These are phyloP conservation scores for Charanyca ferruginea DNA, from an alignment of 2,888 invertebrate species.

Conservation along the genomic window DNA sequence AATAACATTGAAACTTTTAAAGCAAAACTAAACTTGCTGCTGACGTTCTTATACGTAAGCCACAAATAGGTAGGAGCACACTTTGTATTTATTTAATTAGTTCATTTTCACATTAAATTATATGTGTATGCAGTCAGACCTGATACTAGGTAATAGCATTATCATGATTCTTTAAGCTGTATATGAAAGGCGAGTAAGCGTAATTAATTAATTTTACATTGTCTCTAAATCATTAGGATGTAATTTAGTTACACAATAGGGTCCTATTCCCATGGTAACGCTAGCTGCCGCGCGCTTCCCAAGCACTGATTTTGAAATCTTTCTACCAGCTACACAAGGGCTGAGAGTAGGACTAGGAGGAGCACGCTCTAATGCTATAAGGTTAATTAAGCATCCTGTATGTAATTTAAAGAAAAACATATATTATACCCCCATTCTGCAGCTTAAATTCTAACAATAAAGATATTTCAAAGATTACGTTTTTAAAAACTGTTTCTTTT, in stretches of 20 bases:
- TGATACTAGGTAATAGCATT: constrained; percentile 4
- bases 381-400: not conserved
- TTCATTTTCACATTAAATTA: not conserved
- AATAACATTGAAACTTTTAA: constrained; percentile 31
- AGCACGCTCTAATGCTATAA: too few relatives aligned
- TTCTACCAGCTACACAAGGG: not conserved
- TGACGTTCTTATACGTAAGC: not conserved
- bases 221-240: too few relatives aligned
- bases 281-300: not conserved
- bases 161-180: not conserved
- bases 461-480: too few relatives aligned
- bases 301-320: not conserved
- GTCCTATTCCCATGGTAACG: not conserved
- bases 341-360: too few relatives aligned
- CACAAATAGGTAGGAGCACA: not conserved
- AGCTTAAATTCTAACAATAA: not conserved
- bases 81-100: constrained; percentile 2
- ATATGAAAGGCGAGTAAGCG: not conserved
- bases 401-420: not conserved
- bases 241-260: too few relatives aligned
- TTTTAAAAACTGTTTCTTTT: too few relatives aligned
- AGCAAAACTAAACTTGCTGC: constrained; percentile 20
- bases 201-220: too few relatives aligned
- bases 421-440: not conserved
- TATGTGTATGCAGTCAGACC: not conserved